Base-by-base conservation (phyloP, 2,113 vertebrate species). In the Piaya cayana region DNA sequence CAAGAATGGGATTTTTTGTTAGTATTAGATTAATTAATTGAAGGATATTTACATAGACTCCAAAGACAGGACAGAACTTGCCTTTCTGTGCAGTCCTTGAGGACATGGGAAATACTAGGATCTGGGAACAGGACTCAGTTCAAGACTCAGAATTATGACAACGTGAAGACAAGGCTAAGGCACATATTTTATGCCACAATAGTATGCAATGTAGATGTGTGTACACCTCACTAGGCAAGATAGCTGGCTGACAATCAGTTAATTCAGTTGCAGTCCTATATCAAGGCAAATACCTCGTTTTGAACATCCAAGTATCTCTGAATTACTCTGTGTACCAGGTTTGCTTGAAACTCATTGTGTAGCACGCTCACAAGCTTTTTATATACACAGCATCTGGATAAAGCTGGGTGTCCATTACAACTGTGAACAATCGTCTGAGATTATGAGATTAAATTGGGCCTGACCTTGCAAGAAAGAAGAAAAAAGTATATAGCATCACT, bases 141-240 rank as follows among this genome's bases (percentile, higher is more conserved):
- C 26, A 13, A 56, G 20, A 12, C 6, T 39, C 43, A 64, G 49
- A 86, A 59, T 67, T 67, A 14, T 6, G n/a, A 50, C 8, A 67
- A 8, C 21, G 18, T 37, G 56, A 87, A 52, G 25, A 60, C 3
- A 25, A 56, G 18, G 45, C 3, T 36, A 64, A 90, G 13, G 15
- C 8, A 30, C 4, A 9, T 18, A 36, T 67, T 88, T 65, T 47
- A 81, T 17, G n/a, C 5, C 7, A 42, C 0, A 0, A 37, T 34
- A 70, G 11, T 58, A 47, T 26, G 25, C 11, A 34, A 9, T 21
- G 18, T 9, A 20, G 25, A 21, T 25, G 11, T 55, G 34, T 8
- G 6, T 47, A 74, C 22, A 19, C 21, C 30, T 68, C 26, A 37
- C 15, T 22, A 64, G 16, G 23, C 39, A 86, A 49, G 43, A 59